Evolutionary conservation across 2,797 vertebrate genomes (phyloP).

Genomic region (Chromobotia macracanthus): DNA sequence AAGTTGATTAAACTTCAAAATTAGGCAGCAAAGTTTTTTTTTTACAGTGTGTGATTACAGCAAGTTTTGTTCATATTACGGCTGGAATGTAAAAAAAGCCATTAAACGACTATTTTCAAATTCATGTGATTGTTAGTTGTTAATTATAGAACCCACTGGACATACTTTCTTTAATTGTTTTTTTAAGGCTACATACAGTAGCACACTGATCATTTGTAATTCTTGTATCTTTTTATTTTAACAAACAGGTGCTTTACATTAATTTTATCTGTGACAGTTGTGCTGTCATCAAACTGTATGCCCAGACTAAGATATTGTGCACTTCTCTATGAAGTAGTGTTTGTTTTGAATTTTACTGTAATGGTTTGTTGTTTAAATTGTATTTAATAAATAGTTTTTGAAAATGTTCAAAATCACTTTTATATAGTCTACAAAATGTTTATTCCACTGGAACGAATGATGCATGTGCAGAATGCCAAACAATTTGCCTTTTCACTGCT

Average conservation of each 20-base stretch:
- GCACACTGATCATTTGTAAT: neutral
- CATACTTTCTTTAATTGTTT: too few species aligned
- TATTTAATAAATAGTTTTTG: neutral
- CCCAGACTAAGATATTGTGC: neutral
- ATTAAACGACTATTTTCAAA: too few species aligned
- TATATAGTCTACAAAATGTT: neutral
- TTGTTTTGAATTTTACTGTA: neutral
- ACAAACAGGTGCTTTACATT: neutral
- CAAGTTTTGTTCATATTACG: neutral
- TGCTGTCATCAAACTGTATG: neutral
- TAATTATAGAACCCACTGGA: neutral
- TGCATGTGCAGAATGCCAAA: neutral
- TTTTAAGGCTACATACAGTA: neutral
- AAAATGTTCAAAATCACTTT: neutral
- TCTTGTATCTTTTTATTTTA: neutral
- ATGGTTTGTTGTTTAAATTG: neutral
- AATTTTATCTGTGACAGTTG: neutral
- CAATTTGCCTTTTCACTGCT: neutral
- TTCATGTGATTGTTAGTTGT: neutral
- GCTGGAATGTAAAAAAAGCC: too few species aligned
- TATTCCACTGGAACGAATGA: neutral
- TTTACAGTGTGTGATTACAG: neutral
- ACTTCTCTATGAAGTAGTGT: neutral
- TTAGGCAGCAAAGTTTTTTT: too few species aligned
- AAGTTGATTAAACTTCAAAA: too few species aligned